Evolutionary conservation across 2,888 invertebrate species (phyloP).

Genomic region (Cylloceria caligata): DNA sequence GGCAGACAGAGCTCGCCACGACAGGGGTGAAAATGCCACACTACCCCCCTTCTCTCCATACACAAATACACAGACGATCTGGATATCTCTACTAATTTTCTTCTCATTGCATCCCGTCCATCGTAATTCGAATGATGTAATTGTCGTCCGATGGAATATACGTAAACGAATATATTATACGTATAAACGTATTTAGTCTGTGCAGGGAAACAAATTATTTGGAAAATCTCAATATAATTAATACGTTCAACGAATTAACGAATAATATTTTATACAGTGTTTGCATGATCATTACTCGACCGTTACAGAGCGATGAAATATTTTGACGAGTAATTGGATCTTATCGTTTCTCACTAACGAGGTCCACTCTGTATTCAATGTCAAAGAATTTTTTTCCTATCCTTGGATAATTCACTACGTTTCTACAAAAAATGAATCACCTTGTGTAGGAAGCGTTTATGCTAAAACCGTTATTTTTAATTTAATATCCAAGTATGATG

Average conservation of each 20-base stretch:
- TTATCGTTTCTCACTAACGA: neutral
- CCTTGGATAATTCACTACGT: no score
- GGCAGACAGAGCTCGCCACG: constrained; percentile 45
- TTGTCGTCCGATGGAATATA: constrained; percentile 63
- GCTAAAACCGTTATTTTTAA: no score
- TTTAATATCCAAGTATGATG: no score
- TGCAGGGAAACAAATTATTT: constrained; percentile 8
- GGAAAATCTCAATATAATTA: constrained; percentile 35
- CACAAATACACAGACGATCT: no score
- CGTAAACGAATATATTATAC: no score
- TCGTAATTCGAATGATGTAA: constrained; percentile 65
- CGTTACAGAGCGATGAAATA: constrained; percentile 6
- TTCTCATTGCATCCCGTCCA: constrained; percentile 58
- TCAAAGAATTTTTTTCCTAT: no score
- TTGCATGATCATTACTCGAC: constrained; percentile 4
- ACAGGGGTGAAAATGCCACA: constrained; percentile 60
- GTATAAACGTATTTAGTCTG: constrained; percentile 1
- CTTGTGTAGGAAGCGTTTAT: no score
- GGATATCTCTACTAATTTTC: constrained; percentile 67
- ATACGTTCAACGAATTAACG: constrained; percentile 40
- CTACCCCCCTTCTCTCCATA: neutral
- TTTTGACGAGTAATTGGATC: neutral
- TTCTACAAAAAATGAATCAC: no score
- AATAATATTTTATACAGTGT: constrained; percentile 34
- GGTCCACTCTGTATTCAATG: neutral